Base-by-base conservation (phyloP, 1,140 invertebrate species). In the Apis dorsata region DNA sequence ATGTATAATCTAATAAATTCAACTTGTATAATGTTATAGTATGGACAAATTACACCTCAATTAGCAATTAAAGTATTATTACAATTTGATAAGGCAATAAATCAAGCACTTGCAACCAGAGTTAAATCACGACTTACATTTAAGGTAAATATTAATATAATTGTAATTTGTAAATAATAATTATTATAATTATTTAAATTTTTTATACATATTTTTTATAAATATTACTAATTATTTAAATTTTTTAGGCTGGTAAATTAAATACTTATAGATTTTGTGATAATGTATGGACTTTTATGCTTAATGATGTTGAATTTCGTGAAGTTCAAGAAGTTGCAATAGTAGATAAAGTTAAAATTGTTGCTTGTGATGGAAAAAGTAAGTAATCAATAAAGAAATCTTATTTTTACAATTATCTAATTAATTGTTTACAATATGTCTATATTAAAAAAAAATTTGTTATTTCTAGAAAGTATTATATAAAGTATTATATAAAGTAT, bases 281-380 rank as follows among this genome's bases (percentile, higher is more conserved):
- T 95, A 99, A 99, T 95, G 99, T 99, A 1, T 99, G 99, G 99
- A 99, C 99, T n/a, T 99, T 99, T 92, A 98, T 99, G 95, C 95
- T 99, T 83, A 99, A 99, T 93, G 98, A 99, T 94, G 99, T 99
- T 17, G 99, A 99, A 93, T 99, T 99, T 91, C 95, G 98, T 86
- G 99, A 99, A 94, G 97, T 98, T 1, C 97, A 98, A 92, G 98
- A 99, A 92, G 95, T 99, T 79, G 97, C 98, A 17, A 97, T 97
- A 93, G 98, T 99, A 51, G 98, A 99, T 91, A 99, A 99, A 95
- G 98, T 99, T 8, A 99, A 99, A 95, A 99, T 99, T 93, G 99
- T 99, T 72, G 99, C 99, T 2, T 99, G 99, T 95, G 99, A 99
- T 96, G 99, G 98, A 86, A 99, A 99, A 96, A 98, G 98, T 97